A percentile compares a stretch with the other conserved stretches of the same genome.
Conservation (phyloP, 2,888 invertebrate genomes). For the Drosophila picticornis region DNA sequence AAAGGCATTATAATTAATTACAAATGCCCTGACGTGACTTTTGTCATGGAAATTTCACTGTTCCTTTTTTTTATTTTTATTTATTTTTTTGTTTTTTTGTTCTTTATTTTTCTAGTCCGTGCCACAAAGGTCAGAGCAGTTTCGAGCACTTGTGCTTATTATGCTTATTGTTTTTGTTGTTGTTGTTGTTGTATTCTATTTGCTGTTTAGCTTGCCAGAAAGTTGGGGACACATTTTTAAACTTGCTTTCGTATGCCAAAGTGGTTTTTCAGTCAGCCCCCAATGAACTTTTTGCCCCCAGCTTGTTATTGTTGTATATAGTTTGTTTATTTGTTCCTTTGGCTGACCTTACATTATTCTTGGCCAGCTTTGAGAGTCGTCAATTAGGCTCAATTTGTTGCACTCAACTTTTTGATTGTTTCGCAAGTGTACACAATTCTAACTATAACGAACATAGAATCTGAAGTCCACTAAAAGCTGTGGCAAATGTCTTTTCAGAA, state of each 20-base stretch:
- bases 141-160: constrained; percentile 9
- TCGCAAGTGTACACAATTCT: constrained; percentile 10
- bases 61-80: background rate
- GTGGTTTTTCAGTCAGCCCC: constrained; percentile 25
- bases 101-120: background rate
- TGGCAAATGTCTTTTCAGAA: background rate
- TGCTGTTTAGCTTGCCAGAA: constrained; percentile 11
- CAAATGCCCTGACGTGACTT: background rate
- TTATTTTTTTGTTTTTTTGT: background rate
- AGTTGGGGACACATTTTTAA: constrained; percentile 39
- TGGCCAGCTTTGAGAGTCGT: constrained; percentile 16
- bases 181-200: constrained; percentile 11
- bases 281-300: constrained; percentile 14
- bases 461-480: background rate
- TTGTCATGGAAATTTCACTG: constrained; percentile 9
- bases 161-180: background rate
- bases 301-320: constrained; percentile 22
- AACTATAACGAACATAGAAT: background rate
- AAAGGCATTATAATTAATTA: constrained; percentile 18
- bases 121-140: constrained; percentile 30
- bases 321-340: constrained; percentile 11
- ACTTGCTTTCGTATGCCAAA: constrained; percentile 49
- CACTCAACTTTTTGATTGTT: constrained; percentile 54
- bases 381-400: constrained; percentile 63
- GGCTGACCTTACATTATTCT: constrained; percentile 35